A percentile compares a stretch with the other conserved stretches of the same genome.
phyloP scores from a whole-genome alignment of 1,140 invertebrate species.

The Aphelenchoides besseyi region DNA sequence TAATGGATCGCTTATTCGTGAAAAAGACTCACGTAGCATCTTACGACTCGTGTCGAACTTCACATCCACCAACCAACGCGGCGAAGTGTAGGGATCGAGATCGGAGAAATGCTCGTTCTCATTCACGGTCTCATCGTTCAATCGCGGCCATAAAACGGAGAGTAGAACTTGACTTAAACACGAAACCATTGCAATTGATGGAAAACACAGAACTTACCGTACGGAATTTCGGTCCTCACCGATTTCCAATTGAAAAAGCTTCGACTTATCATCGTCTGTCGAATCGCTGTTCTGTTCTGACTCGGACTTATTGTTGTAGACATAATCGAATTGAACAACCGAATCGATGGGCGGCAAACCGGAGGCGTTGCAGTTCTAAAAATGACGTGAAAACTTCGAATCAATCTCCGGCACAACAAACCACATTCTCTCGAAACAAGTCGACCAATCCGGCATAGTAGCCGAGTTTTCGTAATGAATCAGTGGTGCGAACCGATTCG shows the following conservation, averaged over 20 bases:
- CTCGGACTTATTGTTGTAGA: conserved; percentile 27
- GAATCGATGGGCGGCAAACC: neutral
- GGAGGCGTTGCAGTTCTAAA: neutral
- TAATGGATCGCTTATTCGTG: too few species aligned
- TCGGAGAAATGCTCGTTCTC: conserved; percentile 42
- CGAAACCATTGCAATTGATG: conserved; percentile 29
- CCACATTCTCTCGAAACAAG: conserved; percentile 44
- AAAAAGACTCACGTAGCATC: conserved; percentile 40
- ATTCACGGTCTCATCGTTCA: conserved; percentile 30
- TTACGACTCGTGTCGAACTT: conserved; percentile 37
- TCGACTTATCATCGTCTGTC: neutral
- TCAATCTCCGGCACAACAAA: conserved; percentile 10
- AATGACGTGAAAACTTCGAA: neutral
- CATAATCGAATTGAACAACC: conserved; percentile 29
- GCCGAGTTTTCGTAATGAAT: conserved; percentile 31
- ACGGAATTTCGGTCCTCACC: neutral
- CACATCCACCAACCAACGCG: conserved; percentile 38
- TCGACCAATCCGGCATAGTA: conserved; percentile 42
- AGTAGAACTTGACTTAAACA: conserved; percentile 21
- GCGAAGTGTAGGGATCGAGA: conserved; percentile 32
- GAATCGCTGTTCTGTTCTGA: neutral
- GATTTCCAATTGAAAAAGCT: conserved; percentile 6
- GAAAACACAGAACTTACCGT: conserved; percentile 22
- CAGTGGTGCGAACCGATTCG: conserved; percentile 24
- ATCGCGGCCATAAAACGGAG: conserved; percentile 26